Percentiles rank a stretch among this genome's conserved stretches.
These are phyloP conservation scores for Myrmophylax atrothorax DNA, from an alignment of 2,113 vertebrate genomes.

Conservation along the genomic window DNA sequence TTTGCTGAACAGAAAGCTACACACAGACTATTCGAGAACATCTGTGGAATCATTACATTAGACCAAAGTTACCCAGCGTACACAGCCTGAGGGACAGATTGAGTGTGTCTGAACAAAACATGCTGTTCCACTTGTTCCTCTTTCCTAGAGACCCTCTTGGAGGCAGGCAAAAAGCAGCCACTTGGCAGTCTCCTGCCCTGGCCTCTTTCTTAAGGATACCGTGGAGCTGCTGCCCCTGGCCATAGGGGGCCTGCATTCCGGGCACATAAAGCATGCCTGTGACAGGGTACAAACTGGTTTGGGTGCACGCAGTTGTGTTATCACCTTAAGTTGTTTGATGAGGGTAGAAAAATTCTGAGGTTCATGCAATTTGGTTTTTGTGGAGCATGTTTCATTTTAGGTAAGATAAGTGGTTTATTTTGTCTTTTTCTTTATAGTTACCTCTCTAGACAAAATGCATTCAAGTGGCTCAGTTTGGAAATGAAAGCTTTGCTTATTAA, in stretches of 20 bases:
- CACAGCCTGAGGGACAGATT: background rate
- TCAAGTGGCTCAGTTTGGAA: background rate
- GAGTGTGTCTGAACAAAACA: background rate
- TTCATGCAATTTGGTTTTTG: background rate
- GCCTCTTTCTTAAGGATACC: background rate
- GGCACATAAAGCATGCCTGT: background rate
- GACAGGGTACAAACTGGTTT: background rate
- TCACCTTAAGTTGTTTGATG: background rate
- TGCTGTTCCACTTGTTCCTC: accelerated
- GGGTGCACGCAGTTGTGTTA: background rate
- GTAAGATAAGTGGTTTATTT: background rate
- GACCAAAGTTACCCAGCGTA: background rate
- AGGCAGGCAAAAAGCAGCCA: background rate
- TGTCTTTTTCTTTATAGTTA: background rate
- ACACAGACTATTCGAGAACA: background rate
- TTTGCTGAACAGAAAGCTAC: background rate
- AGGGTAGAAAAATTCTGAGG: background rate
- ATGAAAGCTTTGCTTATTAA: background rate
- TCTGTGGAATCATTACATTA: background rate
- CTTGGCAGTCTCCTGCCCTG: background rate
- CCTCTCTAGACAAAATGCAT: background rate
- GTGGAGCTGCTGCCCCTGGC: background rate
- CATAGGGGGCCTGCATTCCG: background rate
- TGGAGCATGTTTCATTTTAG: background rate
- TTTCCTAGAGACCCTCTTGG: background rate